A percentile compares a stretch with the other conserved stretches of the same genome.
Evolutionary conservation across 2,888 invertebrate genomes (phyloP).

Genomic region (Nephrotoma flavescens): DNA sequence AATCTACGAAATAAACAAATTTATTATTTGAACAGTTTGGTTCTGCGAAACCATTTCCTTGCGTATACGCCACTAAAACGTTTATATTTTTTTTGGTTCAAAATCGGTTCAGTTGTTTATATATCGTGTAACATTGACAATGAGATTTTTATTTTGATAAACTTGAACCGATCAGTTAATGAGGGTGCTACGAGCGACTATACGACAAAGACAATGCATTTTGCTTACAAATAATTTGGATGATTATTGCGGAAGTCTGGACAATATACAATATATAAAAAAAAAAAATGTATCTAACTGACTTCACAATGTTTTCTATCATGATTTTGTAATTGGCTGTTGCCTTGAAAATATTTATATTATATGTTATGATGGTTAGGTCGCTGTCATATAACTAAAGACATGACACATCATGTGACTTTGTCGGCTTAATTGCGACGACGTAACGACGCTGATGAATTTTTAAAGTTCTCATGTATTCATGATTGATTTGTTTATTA

Average conservation of each 20-base stretch:
- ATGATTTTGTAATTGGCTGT: not conserved
- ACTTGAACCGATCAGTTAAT: too few relatives aligned
- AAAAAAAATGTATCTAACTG: not conserved
- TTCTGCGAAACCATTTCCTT: not conserved
- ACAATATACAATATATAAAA: too few relatives aligned
- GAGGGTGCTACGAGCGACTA: not conserved
- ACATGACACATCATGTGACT: not conserved
- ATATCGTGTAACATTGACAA: not conserved
- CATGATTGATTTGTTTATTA: not conserved
- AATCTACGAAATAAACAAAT: not conserved
- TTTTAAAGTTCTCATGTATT: not conserved
- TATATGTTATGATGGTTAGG: not conserved
- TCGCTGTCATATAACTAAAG: not conserved
- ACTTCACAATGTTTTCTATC: not conserved
- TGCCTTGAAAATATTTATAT: not conserved
- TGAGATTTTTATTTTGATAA: not conserved
- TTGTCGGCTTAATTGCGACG: not conserved
- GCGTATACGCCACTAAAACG: not conserved
- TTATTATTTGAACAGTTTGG: not conserved
- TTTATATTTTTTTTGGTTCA: not conserved
- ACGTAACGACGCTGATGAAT: not conserved
- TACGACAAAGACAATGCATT: not conserved
- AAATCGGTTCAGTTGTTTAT: not conserved
- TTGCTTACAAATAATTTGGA: not conserved
- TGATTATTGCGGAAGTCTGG: not conserved